Conservation (phyloP, 2,113 vertebrate species). For the Notechis scutatus region DNA sequence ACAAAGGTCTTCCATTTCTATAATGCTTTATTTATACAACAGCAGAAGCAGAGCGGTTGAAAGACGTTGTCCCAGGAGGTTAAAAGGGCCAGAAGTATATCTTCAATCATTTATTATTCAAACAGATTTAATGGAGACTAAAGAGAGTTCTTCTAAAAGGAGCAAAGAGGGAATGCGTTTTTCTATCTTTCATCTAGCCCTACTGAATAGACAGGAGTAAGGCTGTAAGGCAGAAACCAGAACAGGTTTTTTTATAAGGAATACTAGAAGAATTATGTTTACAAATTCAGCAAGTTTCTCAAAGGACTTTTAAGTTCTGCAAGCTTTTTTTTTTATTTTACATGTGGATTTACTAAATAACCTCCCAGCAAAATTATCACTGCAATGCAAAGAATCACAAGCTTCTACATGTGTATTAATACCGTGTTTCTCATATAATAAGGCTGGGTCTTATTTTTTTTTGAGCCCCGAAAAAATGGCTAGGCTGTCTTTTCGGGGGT, state of each 20-base stretch:
- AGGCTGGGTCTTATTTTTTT: no score
- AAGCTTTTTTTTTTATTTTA: neutral
- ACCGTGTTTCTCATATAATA: no score
- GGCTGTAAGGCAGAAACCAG: conserved; percentile 30
- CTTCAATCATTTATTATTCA: conserved; percentile 46
- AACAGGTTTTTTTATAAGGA: neutral
- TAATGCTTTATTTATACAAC: conserved; percentile 50
- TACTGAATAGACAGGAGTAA: conserved; percentile 6
- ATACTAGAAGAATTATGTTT: neutral
- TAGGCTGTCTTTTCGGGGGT: no score
- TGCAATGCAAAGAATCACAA: neutral
- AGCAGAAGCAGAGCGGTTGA: conserved; percentile 11
- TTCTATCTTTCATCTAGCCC: conserved; percentile 23
- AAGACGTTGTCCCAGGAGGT: conserved; percentile 47
- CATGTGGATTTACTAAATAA: neutral
- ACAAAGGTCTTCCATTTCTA: conserved; percentile 28
- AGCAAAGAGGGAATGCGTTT: neutral
- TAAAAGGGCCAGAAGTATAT: conserved; percentile 32
- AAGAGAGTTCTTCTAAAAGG: neutral
- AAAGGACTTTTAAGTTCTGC: conserved; percentile 5
- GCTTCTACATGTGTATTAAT: neutral
- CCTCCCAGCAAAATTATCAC: neutral
- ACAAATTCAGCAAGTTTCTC: conserved; percentile 3
- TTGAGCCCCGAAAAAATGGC: no score
- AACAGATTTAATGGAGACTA: conserved; percentile 23